Evolutionary conservation across 1,140 invertebrate genomes (phyloP), one percentile per base, ranked within the genome.

Genomic region (Gerris buenoi): DNA sequence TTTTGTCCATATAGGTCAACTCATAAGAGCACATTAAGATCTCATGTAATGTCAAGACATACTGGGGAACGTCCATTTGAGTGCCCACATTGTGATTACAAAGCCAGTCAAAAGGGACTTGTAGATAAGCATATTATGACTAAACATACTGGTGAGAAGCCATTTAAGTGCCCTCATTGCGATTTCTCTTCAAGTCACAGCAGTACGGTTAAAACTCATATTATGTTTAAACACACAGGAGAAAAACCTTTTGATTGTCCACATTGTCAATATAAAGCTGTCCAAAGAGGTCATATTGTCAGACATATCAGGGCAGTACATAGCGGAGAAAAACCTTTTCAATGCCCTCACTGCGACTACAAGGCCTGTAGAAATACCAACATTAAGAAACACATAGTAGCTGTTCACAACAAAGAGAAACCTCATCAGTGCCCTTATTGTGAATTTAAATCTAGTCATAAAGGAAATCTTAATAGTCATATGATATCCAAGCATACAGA

Each of bases 401-500:
- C 25, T 25, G 23, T 46, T 18, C 64, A 65, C 18, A 56, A 29
- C 14, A 14, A 26, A 25, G 64, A 65, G 25, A 65, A 65, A 56
- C 64, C 64, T 25, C 25, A 65, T 18, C 1, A 56, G 5, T 65
- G 64, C 23, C 29, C 29, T 25, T 25, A 56, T 14, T 65, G 64
- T 65, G 64, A 65, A 1, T 65, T 46, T 57, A 46, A 22, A 15
- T n/a, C 29, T 65, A 28, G 27, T 65, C 64, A 65, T 10, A 22
- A 27, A 1, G 64, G 64, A 1, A 46, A 65, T 22, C 33, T 65
- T 1, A 65, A 25, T 23, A 56, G 25, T 2, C 64, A 65, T 23
- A 23, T 65, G 1, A 65, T 65, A 29, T 26, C 33, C 33, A 65
- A 65, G 23, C 64, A 65, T 26, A 65, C 64, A n/a, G n/a, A 65